Evolutionary conservation across 2,888 invertebrate species (phyloP).

Genomic region (Alsophila aescularia): DNA sequence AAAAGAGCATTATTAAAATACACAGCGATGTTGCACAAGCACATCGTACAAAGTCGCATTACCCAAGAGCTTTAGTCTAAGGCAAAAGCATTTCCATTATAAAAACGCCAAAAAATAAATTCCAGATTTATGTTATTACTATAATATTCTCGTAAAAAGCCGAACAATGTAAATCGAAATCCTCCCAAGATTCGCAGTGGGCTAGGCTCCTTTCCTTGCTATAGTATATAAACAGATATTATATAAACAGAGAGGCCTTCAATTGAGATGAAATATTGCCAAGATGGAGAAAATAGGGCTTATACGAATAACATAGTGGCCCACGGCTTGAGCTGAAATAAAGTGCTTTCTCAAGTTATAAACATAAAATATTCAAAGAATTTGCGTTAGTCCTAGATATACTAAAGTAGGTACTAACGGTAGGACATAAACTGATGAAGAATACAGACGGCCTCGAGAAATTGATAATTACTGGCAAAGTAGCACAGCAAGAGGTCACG

Average conservation of each 20-base stretch:
- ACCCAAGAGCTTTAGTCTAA: background rate
- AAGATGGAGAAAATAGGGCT: slow-evolving; percentile 13
- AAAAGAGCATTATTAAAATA: background rate
- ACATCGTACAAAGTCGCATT: background rate
- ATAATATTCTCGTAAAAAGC: slow-evolving; percentile 14
- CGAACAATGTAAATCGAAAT: slow-evolving; percentile 22
- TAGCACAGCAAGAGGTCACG: too few relatives aligned
- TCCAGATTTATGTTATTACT: slow-evolving; percentile 21
- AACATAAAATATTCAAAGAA: background rate
- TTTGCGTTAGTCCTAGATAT: too few relatives aligned
- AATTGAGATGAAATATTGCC: slow-evolving; percentile 21
- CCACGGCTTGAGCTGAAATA: background rate
- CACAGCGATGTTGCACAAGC: background rate
- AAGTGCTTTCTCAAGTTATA: background rate
- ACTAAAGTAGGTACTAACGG: too few relatives aligned
- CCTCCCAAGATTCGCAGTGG: slow-evolving; percentile 19
- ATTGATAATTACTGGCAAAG: too few relatives aligned
- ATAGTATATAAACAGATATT: slow-evolving; percentile 19
- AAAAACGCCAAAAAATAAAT: slow-evolving; percentile 8
- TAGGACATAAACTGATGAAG: too few relatives aligned
- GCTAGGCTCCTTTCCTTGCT: slow-evolving; percentile 12
- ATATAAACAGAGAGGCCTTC: slow-evolving; percentile 14
- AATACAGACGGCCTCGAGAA: too few relatives aligned
- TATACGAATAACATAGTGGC: background rate
- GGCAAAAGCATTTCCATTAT: slow-evolving; percentile 20